phyloP scores from a whole-genome alignment of 2,797 vertebrate species.

The Sarcoramphus papa region DNA sequence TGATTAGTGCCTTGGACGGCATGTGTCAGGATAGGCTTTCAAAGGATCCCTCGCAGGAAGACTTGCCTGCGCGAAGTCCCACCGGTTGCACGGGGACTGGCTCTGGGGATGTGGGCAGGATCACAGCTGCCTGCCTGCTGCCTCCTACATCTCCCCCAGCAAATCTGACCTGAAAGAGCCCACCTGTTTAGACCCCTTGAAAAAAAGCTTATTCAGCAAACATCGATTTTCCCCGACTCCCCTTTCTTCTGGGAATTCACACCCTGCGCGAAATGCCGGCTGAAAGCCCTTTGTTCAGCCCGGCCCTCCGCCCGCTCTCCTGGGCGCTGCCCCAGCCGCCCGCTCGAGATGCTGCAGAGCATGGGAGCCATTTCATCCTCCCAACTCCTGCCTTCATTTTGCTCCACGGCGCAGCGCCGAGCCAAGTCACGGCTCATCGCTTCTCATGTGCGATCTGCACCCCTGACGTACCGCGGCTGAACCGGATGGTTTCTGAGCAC shows the following conservation, averaged over 20 bases:
- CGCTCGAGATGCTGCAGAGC: background rate
- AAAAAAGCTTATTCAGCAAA: background rate
- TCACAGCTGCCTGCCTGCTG: background rate
- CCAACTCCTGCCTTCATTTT: background rate
- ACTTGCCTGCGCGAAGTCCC: background rate
- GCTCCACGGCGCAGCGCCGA: background rate
- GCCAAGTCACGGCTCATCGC: constrained; percentile 17
- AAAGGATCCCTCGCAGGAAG: background rate
- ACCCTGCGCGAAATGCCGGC: accelerated
- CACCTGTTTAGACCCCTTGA: background rate
- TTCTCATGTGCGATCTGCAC: background rate
- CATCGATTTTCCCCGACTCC: accelerated
- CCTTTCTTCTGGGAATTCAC: background rate
- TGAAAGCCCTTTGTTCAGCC: constrained; percentile 6
- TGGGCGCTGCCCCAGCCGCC: background rate
- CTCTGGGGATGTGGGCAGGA: background rate
- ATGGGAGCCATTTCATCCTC: background rate
- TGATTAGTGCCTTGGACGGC: constrained; percentile 65
- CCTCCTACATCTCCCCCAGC: background rate
- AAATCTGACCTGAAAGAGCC: background rate
- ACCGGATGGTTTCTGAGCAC: background rate
- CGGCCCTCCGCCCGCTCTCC: background rate
- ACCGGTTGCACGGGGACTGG: background rate
- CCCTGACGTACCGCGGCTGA: background rate
- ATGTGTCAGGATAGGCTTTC: constrained; percentile 38